phyloP scores from a whole-genome alignment of 2,797 vertebrate genomes.

The Siniperca scherzeri region DNA sequence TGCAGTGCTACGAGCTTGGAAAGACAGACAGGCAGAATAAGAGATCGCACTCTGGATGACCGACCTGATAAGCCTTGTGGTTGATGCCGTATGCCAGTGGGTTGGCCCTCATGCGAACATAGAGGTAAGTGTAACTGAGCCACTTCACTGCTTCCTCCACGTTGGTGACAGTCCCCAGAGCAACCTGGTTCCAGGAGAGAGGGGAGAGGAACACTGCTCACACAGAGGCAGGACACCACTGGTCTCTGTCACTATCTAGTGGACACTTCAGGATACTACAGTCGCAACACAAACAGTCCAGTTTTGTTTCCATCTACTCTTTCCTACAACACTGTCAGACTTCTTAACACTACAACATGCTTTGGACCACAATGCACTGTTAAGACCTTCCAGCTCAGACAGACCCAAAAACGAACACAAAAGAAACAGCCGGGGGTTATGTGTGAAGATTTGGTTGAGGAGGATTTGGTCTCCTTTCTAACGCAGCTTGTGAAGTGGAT shows the following conservation, averaged over 20 bases:
- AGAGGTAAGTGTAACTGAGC: constrained; percentile 99
- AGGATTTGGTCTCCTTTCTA: neutral
- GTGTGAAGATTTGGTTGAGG: neutral
- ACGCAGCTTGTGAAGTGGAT: neutral
- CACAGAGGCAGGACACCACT: neutral
- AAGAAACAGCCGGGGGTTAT: neutral
- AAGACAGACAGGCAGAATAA: neutral
- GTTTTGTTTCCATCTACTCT: neutral
- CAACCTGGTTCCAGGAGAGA: constrained; percentile 85
- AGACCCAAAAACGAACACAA: too few species aligned
- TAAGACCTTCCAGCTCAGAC: neutral
- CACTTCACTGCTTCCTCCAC: constrained; percentile 99
- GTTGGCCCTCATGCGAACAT: constrained; percentile 98
- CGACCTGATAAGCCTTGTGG: constrained; percentile 95
- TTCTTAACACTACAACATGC: neutral
- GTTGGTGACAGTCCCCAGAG: constrained; percentile 96
- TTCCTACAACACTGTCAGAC: neutral
- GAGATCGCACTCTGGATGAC: neutral
- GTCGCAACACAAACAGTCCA: neutral
- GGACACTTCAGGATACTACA: constrained; percentile 47
- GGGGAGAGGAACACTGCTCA: neutral
- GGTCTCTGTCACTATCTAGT: constrained; percentile 72
- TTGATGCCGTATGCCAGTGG: constrained; percentile 97
- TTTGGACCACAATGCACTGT: neutral
- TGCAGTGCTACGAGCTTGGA: neutral